Evolutionary conservation across 2,888 invertebrate species (phyloP).

Genomic region (Dinocampus coccinellae): DNA sequence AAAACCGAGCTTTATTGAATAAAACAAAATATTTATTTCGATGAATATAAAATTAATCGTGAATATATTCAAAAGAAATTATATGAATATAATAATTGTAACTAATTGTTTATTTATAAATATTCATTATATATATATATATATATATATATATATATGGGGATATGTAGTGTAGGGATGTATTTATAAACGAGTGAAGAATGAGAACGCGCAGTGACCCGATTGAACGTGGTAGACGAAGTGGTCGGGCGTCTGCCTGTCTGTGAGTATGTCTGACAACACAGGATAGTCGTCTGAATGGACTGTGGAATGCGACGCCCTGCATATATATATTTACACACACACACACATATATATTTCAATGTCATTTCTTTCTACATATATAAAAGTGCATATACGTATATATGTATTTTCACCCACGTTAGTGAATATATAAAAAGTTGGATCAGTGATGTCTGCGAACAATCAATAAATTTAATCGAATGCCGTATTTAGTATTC

Average conservation of each 20-base stretch:
- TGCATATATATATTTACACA: constrained; percentile 33
- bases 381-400: constrained; percentile 37
- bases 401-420: constrained; percentile 27
- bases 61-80: too few species aligned
- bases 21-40: too few species aligned
- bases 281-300: constrained; percentile 61
- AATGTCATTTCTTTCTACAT: constrained; percentile 43
- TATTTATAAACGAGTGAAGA: constrained; percentile 21
- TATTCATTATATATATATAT: constrained; percentile 6
- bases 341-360: constrained; percentile 47
- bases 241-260: constrained; percentile 54
- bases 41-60: too few species aligned
- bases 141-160: background rate
- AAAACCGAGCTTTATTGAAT: too few species aligned
- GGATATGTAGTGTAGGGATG: background rate
- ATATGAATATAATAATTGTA: too few species aligned
- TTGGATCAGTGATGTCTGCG: constrained; percentile 47
- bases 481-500: constrained; percentile 31
- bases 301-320: constrained; percentile 58
- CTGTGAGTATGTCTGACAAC: constrained; percentile 63
- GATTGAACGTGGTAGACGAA: constrained; percentile 21
- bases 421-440: constrained; percentile 48
- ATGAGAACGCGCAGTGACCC: constrained; percentile 25
- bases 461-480: constrained; percentile 41
- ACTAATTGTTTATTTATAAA: too few species aligned